phyloP scores from a whole-genome alignment of 53 echinoderm and acorn worm genomes.

The Echinometra lucunter region DNA sequence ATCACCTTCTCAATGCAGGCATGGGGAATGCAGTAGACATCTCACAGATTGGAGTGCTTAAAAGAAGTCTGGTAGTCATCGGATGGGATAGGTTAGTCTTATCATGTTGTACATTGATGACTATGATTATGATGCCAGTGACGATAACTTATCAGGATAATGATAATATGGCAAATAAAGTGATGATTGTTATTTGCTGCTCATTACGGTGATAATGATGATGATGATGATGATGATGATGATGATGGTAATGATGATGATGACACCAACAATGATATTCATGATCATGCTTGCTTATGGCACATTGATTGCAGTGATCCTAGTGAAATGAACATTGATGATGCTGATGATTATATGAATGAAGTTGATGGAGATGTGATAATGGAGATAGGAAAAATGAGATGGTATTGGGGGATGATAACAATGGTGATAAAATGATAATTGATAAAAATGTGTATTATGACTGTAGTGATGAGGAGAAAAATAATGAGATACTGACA shows the following conservation, averaged over 20 bases:
- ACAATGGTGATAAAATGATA: too few relatives aligned
- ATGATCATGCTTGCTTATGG: too few relatives aligned
- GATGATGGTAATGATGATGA: neutral
- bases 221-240: neutral
- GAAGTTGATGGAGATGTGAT: neutral
- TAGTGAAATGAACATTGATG: too few relatives aligned
- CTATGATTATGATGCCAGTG: neutral
- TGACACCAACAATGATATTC: neutral
- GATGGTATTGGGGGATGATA: too few relatives aligned
- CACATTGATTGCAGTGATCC: too few relatives aligned
- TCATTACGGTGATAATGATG: neutral
- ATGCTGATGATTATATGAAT: neutral
- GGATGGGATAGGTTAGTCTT: slow-evolving; percentile 88
- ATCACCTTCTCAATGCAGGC: slow-evolving; percentile 90
- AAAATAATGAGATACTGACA: too few relatives aligned
- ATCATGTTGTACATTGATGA: neutral
- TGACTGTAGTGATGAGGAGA: too few relatives aligned
- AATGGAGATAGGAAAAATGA: too few relatives aligned
- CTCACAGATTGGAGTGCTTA: slow-evolving; percentile 86
- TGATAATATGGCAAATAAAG: too few relatives aligned
- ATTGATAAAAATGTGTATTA: too few relatives aligned
- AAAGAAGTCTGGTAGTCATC: slow-evolving; percentile 83
- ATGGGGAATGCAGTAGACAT: slow-evolving; percentile 88
- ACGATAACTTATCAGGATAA: too few relatives aligned
- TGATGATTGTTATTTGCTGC: too few relatives aligned